Evolutionary conservation across 2,797 vertebrate species (phyloP), one percentile per base, ranked within the genome.

Genomic region (Mormyrops attenuatus): DNA sequence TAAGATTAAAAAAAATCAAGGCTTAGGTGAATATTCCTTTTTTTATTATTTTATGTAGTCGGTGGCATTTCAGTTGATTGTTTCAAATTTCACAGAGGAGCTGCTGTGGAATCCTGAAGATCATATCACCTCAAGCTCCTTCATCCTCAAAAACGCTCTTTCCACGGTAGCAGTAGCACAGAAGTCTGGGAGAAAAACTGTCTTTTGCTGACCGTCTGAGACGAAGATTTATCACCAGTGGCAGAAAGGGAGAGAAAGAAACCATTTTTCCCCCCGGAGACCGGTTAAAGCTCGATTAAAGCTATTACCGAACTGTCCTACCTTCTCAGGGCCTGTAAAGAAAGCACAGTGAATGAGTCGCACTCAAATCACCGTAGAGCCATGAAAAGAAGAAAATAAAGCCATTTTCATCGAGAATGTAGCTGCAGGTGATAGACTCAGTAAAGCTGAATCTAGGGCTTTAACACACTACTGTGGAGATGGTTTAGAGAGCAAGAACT

Each of bases 251-350:
- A 63, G 55, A 34, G 17, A 53, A n/a, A 52, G 88, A 57, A 87
- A 88, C 55, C 17, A 88, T 52, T 85, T 20, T 30, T 4, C 3
- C 22, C 82, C 66, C 82, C 52, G 60, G 57, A 38, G 89, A 63
- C 82, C 11, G 52, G 63, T 91, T 91, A 69, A 91, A 88, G 53
- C 87, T 49, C 87, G 90, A 90, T 89, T 89, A 88, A 55, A 90
- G 88, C 52, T 82, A 30, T 82, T 66, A 87, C 89, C 88, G 1
- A 88, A 38, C 22, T 34, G 38, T 50, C 52, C 73, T 73, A 52
- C 26, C 26, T 8, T 86, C 50, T 85, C 44, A 85, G 44, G 41
- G 80, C 84, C 84, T 50, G 84, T 52, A 47, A 85, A 30, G 50
- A 26, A 85, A 85, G 47, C 47, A 52, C n/a, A 50, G 84, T 11